phyloP scores from a whole-genome alignment of 2,113 vertebrate genomes.

The Archocentrus centrarchus region DNA sequence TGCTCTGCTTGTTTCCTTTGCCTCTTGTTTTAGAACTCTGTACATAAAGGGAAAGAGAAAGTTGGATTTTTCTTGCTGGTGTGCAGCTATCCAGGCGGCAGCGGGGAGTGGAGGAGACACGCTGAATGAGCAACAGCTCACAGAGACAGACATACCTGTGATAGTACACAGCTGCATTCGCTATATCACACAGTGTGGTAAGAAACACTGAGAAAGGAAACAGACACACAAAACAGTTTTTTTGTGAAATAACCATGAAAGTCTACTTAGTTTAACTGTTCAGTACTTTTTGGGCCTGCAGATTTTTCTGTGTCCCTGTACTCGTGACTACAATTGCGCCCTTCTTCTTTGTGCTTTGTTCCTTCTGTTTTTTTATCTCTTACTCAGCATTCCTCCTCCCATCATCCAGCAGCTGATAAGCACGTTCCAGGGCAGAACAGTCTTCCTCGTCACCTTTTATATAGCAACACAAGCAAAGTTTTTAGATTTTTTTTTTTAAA shows the following conservation, averaged over 20 bases:
- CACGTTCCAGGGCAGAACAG: neutral
- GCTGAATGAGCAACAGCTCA: slow-evolving; percentile 92
- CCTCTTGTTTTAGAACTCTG: slow-evolving; percentile 80
- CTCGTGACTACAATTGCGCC: slow-evolving; percentile 34
- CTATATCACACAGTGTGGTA: slow-evolving; percentile 93
- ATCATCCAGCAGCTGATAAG: neutral
- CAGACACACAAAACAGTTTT: neutral
- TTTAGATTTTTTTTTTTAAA: too few species aligned
- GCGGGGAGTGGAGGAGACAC: slow-evolving; percentile 88
- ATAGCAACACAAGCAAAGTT: neutral
- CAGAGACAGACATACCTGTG: slow-evolving; percentile 88
- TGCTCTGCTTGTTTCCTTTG: neutral
- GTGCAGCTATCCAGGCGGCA: slow-evolving; percentile 87
- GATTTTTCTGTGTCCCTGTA: slow-evolving; percentile 14
- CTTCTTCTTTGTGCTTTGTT: neutral
- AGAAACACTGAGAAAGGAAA: slow-evolving; percentile 24
- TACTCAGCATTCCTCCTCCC: slow-evolving; percentile 1
- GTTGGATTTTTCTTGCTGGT: slow-evolving; percentile 91
- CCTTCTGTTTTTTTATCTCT: neutral
- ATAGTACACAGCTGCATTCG: slow-evolving; percentile 91
- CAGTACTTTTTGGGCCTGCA: neutral
- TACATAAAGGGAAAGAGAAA: slow-evolving; percentile 92
- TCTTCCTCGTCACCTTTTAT: neutral
- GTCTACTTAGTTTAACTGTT: neutral
- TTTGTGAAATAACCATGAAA: neutral